A percentile compares a stretch with the other conserved stretches of the same genome.
Evolutionary conservation across 2,888 invertebrate species (phyloP).

Genomic region (Copidosoma aretas): DNA sequence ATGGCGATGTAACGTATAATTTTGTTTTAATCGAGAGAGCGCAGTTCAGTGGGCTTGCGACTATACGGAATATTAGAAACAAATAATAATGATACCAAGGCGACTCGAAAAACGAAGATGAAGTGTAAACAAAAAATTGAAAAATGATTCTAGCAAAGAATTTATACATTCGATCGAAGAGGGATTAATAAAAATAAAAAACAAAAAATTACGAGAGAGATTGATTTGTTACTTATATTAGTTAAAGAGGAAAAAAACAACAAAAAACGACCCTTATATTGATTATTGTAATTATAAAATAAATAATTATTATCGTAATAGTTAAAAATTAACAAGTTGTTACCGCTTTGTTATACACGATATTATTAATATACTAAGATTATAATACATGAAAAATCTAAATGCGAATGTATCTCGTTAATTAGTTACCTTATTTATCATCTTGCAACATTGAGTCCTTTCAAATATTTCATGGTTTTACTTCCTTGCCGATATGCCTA

Average conservation of each 20-base stretch:
- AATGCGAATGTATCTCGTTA: constrained; percentile 58
- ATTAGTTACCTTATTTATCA: constrained; percentile 53
- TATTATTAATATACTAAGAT: constrained; percentile 62
- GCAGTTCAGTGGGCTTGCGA: constrained; percentile 15
- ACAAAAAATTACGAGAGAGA: constrained; percentile 34
- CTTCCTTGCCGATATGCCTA: no score
- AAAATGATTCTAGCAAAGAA: constrained; percentile 1
- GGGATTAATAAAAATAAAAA: no score
- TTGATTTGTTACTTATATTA: constrained; percentile 57
- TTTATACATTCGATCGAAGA: no score
- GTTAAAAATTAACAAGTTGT: constrained; percentile 62
- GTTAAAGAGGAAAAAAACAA: constrained; percentile 45
- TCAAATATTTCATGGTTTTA: no score
- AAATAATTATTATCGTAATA: constrained; percentile 61
- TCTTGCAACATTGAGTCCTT: no score
- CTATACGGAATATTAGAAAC: background rate
- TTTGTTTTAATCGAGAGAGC: constrained; percentile 4
- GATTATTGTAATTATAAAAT: constrained; percentile 61
- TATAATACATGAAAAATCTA: constrained; percentile 52
- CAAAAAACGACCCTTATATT: constrained; percentile 55
- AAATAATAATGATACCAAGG: no score
- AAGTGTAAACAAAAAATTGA: no score
- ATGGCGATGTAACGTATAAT: constrained; percentile 19
- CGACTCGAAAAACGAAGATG: no score
- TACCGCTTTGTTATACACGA: constrained; percentile 62